Evolutionary conservation across 2,888 invertebrate species (phyloP).

Genomic region (Mamestra brassicae): DNA sequence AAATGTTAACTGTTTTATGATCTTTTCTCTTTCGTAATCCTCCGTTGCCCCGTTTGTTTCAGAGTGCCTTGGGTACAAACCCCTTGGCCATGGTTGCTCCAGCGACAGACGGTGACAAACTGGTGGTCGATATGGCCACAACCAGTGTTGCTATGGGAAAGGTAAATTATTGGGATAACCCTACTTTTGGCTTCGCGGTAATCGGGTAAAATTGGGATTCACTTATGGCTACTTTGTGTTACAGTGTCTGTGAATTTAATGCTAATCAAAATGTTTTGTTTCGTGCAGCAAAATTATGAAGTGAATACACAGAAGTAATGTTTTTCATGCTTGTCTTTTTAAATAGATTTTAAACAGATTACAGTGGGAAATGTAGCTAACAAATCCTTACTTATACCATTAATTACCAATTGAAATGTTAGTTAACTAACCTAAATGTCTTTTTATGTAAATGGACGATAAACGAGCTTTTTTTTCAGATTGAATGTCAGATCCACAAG

Average conservation of each 20-base stretch:
- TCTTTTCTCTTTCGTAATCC: neutral
- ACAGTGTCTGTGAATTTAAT: neutral
- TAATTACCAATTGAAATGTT: neutral
- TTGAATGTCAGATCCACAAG: conserved; percentile 96
- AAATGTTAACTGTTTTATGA: neutral
- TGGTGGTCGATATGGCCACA: conserved; percentile 98
- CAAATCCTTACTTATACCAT: neutral
- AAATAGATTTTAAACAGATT: neutral
- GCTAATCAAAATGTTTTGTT: neutral
- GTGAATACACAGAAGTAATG: neutral
- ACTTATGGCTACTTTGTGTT: neutral
- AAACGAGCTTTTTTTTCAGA: conserved; percentile 82
- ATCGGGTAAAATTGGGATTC: neutral
- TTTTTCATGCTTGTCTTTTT: neutral
- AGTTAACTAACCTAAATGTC: neutral
- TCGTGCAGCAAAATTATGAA: too few relatives aligned
- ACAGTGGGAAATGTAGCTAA: neutral
- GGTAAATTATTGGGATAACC: conserved; percentile 79
- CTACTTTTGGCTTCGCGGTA: neutral
- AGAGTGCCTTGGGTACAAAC: conserved; percentile 97
- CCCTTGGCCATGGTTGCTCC: conserved; percentile 96
- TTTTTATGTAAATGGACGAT: neutral
- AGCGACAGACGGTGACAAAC: conserved; percentile 92
- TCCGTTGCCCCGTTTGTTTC: conserved; percentile 60
- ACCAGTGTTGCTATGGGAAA: conserved; percentile 98